Evolutionary conservation across 2,113 vertebrate species (phyloP).

Genomic region (Chrysemys picta): DNA sequence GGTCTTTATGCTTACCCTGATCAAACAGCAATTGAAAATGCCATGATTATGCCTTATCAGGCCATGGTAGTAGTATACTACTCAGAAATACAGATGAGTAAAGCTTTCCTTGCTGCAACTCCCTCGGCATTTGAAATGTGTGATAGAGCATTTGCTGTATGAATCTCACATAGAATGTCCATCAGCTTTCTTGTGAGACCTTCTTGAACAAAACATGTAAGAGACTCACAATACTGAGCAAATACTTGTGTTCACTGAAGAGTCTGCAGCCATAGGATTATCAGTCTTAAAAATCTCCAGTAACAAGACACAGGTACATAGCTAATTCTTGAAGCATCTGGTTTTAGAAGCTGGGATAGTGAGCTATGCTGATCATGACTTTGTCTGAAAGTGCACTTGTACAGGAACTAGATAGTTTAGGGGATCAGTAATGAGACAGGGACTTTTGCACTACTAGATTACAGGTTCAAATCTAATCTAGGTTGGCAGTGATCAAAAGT

Average conservation of each 20-base stretch:
- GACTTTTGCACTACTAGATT: neutral
- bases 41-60: slow-evolving; percentile 16
- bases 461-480: neutral
- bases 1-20: slow-evolving; percentile 4
- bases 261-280: neutral
- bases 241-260: neutral
- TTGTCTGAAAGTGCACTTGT: neutral
- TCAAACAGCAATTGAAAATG: slow-evolving; percentile 48
- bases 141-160: neutral
- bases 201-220: slow-evolving; percentile 12
- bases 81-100: slow-evolving; percentile 48
- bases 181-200: neutral
- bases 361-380: neutral
- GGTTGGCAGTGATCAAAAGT: neutral
- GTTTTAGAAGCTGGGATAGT: neutral
- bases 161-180: neutral
- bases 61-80: slow-evolving; percentile 4
- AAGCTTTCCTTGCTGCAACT: neutral
- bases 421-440: neutral
- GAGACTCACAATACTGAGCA: neutral
- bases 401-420: neutral
- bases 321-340: neutral
- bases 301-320: neutral
- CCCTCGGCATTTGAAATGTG: neutral
- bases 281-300: neutral